These are phyloP conservation scores for Microcebus ravelobensis DNA, from an alignment of 2,113 vertebrate genomes.

Conservation along the genomic window DNA sequence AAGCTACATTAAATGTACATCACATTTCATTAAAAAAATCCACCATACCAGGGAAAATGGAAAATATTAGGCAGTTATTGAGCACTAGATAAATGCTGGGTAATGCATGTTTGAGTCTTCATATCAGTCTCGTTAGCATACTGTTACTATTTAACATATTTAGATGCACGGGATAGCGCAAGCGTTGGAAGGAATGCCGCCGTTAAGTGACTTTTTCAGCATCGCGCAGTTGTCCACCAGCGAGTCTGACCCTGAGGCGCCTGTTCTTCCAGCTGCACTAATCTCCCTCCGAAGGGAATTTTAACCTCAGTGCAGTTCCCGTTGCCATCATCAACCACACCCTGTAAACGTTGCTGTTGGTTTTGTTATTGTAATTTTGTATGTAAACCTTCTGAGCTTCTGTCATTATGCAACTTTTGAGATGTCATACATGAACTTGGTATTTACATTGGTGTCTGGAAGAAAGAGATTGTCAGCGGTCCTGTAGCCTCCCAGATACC, in stretches of 20 bases:
- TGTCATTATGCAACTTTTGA: background rate
- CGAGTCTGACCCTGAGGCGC: background rate
- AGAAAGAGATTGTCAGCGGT: background rate
- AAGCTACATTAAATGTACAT: no score
- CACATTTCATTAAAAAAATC: background rate
- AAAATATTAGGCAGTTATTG: accelerated
- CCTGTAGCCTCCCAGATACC: accelerated
- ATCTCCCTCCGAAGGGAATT: background rate
- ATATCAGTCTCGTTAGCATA: background rate
- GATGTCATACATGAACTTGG: accelerated
- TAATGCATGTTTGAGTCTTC: background rate
- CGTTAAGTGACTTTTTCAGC: accelerated
- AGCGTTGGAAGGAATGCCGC: background rate
- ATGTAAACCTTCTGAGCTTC: background rate
- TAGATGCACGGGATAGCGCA: background rate
- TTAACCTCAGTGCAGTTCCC: no score
- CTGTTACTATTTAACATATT: background rate
- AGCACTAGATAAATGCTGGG: accelerated
- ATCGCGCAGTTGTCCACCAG: accelerated
- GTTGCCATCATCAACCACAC: accelerated
- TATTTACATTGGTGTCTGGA: background rate
- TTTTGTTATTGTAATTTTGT: background rate
- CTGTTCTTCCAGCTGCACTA: background rate
- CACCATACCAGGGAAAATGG: background rate
- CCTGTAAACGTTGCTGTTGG: background rate